A percentile compares a stretch with the other conserved stretches of the same genome.
Conservation (phyloP, 1,140 invertebrate species). For the Magallana ariakensis region DNA sequence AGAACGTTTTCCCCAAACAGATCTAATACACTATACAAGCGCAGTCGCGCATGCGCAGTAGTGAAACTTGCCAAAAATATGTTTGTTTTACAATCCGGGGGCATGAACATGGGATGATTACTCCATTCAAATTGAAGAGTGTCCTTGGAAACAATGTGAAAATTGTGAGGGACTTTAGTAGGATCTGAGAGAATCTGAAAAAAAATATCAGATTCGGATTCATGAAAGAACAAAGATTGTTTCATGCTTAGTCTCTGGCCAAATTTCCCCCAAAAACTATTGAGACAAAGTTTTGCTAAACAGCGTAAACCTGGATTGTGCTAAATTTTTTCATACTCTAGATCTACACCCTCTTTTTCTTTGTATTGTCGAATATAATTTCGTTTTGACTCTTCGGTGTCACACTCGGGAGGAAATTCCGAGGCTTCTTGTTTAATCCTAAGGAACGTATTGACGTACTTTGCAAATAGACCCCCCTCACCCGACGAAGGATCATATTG, state of each 20-base stretch:
- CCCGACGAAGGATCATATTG: slow-evolving; percentile 58
- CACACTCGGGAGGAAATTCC: slow-evolving; percentile 56
- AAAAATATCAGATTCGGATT: slow-evolving; percentile 59
- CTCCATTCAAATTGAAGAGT: slow-evolving; percentile 51
- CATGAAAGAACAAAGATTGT: slow-evolving; percentile 54
- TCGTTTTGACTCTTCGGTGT: slow-evolving; percentile 55
- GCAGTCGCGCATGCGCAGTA: slow-evolving; percentile 77
- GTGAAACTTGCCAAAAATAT: slow-evolving; percentile 77
- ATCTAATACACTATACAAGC: slow-evolving; percentile 76
- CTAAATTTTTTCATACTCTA: slow-evolving; percentile 74
- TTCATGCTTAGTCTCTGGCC: slow-evolving; percentile 59
- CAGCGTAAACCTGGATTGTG: slow-evolving; percentile 74
- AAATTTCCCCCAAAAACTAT: slow-evolving; percentile 71
- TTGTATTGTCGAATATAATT: slow-evolving; percentile 75
- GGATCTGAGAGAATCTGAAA: slow-evolving; percentile 69
- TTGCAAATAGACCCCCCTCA: slow-evolving; percentile 57
- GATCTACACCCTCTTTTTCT: slow-evolving; percentile 73
- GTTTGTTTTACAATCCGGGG: slow-evolving; percentile 67
- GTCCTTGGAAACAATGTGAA: slow-evolving; percentile 55
- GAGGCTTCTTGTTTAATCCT: slow-evolving; percentile 67
- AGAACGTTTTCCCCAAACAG: slow-evolving; percentile 69
- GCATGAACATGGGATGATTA: slow-evolving; percentile 33
- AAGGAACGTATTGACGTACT: slow-evolving; percentile 65
- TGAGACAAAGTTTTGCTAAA: slow-evolving; percentile 67
- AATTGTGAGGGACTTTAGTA: slow-evolving; percentile 48